Percentiles rank a stretch among this genome's conserved stretches.
These are phyloP conservation scores for Capitella teleta DNA, from an alignment of 1,140 invertebrate genomes.

Conservation along the genomic window DNA sequence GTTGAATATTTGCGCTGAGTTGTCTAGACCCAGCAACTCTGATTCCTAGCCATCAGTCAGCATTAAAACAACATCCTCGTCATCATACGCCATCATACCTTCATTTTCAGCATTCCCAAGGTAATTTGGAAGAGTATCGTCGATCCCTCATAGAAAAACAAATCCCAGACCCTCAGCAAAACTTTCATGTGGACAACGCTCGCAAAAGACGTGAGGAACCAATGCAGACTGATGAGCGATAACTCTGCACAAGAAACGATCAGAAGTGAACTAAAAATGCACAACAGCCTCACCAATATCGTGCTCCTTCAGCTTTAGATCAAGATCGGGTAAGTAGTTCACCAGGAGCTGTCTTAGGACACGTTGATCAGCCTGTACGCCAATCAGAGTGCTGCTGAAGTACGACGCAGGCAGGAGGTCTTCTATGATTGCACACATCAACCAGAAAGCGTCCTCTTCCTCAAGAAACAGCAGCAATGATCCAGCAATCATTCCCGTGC, in stretches of 20 bases:
- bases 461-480: constrained; percentile 87
- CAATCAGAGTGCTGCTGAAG: constrained; percentile 87
- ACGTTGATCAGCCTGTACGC: constrained; percentile 74
- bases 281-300: constrained; percentile 50
- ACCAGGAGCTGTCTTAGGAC: constrained; percentile 81
- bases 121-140: constrained; percentile 93
- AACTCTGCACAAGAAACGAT: constrained; percentile 52
- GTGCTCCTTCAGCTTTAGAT: constrained; percentile 77
- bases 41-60: constrained; percentile 49
- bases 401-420: constrained; percentile 94
- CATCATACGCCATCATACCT: constrained; percentile 41
- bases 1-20: constrained; percentile 92
- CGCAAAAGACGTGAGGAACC: constrained; percentile 96
- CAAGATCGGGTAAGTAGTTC: constrained; percentile 76
- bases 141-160: constrained; percentile 86
- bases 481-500: constrained; percentile 91
- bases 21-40: constrained; percentile 45
- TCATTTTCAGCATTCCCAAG: constrained; percentile 86
- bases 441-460: constrained; percentile 98
- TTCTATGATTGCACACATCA: constrained; percentile 95
- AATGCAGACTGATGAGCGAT: constrained; percentile 89
- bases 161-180: constrained; percentile 88
- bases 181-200: constrained; percentile 97
- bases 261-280: background rate
- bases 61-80: background rate